Evolutionary conservation across 37 sponge, comb jelly and placozoan genomes (phyloP), one percentile per base, ranked within the genome.

Genomic region (Halisarca cf. caerulea): DNA sequence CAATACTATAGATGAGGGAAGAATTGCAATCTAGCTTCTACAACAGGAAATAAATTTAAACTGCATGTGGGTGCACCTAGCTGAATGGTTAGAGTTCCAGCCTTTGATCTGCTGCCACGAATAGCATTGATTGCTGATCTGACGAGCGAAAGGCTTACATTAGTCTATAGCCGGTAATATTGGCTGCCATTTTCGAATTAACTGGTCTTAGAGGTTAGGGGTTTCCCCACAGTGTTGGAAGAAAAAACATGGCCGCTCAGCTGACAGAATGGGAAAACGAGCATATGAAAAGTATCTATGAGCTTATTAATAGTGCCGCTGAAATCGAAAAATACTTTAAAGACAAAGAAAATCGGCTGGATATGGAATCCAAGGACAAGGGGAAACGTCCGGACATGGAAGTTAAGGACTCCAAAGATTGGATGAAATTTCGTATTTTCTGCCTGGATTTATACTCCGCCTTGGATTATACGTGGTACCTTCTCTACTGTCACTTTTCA

Each of bases 401-500:
- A 8, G 21, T 24, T 21, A 35, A 83, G 57, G 18, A 43, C 3
- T 44, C 84, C 23, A 33, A 39, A 35, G 71, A 70, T 38, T 70
- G 84, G 73, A 20, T 83, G 27, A 83, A 2, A 73, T 70, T 83
- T 47, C 47, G 84, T 11, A 3, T n/a, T 30, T 41, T 83, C 71
- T 11, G 32, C 35, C 27, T 83, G 5, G 73, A 84, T 58, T 34
- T 84, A 61, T 84, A 84, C 61, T 71, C 35, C 37, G 77, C 44
- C 7, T 54, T 84, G 35, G 85, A 84, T 78, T 84, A 73, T 28
- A 84, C 78, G 20, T 84, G 35, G 55, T 84, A 33, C 41, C 41
- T 84, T 17, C 85, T 84, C 39, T 73, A 84, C 60, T 74, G 85
- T 59, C 85, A 84, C 78, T 84, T 84, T 41, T 72, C 85, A 4